Conservation (phyloP, 1,140 invertebrate species). For the Lucilia cuprina region DNA sequence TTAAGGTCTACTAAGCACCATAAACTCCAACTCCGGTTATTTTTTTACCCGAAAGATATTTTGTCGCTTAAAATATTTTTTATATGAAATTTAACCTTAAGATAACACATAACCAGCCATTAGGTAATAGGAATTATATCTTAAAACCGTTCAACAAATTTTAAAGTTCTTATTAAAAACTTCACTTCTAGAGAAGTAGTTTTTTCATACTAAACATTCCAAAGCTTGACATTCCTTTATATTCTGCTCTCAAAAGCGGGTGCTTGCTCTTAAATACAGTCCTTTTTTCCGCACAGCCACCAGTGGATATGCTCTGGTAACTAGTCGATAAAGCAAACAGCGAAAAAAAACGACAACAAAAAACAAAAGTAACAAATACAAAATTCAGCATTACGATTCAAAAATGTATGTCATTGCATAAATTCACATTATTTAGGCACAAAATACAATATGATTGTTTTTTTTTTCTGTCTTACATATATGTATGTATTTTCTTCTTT, state of each 20-base stretch:
- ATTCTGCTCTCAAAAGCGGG: background rate
- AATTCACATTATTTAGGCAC: background rate
- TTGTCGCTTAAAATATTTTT: no score
- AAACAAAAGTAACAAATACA: background rate
- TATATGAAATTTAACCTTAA: no score
- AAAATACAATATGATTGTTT: background rate
- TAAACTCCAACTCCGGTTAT: no score
- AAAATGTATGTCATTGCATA: conserved; percentile 10
- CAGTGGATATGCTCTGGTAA: background rate
- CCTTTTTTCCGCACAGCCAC: background rate
- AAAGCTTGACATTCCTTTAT: background rate
- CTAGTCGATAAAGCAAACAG: background rate
- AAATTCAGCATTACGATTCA: background rate
- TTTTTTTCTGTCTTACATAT: background rate
- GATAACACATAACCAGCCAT: no score
- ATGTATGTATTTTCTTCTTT: conserved; percentile 6
- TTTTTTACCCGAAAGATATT: no score
- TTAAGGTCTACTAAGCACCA: no score
- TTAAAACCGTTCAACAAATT: no score
- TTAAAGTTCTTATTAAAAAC: no score
- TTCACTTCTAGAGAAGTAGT: no score
- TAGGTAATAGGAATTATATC: no score
- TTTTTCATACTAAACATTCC: no score
- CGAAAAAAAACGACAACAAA: background rate
- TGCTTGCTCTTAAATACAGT: background rate